phyloP scores from a whole-genome alignment of 2,888 invertebrate species.

The Cephus pulcher region DNA sequence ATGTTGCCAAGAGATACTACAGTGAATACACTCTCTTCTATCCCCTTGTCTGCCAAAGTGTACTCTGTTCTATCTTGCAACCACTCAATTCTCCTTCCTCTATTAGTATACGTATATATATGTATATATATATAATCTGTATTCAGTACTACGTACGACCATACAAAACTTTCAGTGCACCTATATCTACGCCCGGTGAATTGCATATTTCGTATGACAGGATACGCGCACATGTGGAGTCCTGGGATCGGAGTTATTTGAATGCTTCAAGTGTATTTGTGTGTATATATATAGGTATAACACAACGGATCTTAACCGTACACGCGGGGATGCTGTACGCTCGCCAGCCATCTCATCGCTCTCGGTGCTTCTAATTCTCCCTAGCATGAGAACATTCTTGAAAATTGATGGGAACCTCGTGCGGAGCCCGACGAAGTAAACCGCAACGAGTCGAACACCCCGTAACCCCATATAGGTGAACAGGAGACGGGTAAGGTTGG shows the following conservation, averaged over 20 bases:
- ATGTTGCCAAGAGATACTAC: neutral
- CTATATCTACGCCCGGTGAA: constrained; percentile 34
- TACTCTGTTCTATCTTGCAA: neutral
- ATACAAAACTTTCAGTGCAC: constrained; percentile 26
- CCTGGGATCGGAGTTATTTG: constrained; percentile 38
- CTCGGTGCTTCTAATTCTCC: constrained; percentile 43
- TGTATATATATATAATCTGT: neutral
- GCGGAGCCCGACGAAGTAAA: constrained; percentile 23
- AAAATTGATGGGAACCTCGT: constrained; percentile 26
- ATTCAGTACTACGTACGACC: constrained; percentile 16
- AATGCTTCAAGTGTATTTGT: neutral
- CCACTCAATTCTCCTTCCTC: neutral
- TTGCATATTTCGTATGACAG: constrained; percentile 43
- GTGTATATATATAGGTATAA: neutral
- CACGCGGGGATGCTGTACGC: neutral
- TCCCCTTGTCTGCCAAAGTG: neutral
- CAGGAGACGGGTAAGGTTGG: neutral
- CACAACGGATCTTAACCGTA: neutral
- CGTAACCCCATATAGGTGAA: neutral
- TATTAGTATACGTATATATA: neutral
- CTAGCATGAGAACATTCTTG: constrained; percentile 26
- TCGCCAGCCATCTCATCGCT: constrained; percentile 32
- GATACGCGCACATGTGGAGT: constrained; percentile 26
- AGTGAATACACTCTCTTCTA: neutral
- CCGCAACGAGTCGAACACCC: constrained; percentile 10